These are phyloP conservation scores for Anhinga anhinga DNA, from an alignment of 2,113 vertebrate genomes.

Conservation along the genomic window DNA sequence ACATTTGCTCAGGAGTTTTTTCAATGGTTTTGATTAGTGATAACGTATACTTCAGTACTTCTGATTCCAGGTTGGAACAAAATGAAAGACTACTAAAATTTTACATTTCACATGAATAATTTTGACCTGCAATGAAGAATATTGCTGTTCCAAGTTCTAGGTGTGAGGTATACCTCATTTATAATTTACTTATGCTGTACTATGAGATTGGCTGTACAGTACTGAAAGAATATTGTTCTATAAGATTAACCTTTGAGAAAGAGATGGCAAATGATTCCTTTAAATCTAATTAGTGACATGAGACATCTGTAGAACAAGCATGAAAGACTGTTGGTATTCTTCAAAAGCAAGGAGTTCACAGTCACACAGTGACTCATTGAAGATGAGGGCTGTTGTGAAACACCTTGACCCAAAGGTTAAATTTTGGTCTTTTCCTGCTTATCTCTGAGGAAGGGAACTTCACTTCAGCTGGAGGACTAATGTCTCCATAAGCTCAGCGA, in stretches of 20 bases:
- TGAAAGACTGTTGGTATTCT: neutral
- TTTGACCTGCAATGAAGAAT: neutral
- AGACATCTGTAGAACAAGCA: neutral
- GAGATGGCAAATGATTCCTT: neutral
- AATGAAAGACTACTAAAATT: neutral
- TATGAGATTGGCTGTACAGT: neutral
- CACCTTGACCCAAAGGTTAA: neutral
- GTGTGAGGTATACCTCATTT: neutral
- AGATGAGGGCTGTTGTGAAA: neutral
- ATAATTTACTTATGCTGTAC: neutral
- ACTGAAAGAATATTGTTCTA: neutral
- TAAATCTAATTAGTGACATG: neutral
- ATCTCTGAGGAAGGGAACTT: neutral
- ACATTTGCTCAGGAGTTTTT: neutral
- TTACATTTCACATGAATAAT: neutral
- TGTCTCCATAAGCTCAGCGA: neutral
- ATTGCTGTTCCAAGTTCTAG: neutral
- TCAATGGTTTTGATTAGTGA: neutral
- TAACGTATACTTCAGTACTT: neutral
- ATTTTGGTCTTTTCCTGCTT: neutral
- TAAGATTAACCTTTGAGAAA: neutral
- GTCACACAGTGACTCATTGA: neutral
- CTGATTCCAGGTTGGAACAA: neutral
- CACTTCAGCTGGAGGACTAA: neutral
- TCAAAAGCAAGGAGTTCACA: neutral